Evolutionary conservation across 2,113 vertebrate genomes (phyloP).

Genomic region (Rousettus leschenaultii): DNA sequence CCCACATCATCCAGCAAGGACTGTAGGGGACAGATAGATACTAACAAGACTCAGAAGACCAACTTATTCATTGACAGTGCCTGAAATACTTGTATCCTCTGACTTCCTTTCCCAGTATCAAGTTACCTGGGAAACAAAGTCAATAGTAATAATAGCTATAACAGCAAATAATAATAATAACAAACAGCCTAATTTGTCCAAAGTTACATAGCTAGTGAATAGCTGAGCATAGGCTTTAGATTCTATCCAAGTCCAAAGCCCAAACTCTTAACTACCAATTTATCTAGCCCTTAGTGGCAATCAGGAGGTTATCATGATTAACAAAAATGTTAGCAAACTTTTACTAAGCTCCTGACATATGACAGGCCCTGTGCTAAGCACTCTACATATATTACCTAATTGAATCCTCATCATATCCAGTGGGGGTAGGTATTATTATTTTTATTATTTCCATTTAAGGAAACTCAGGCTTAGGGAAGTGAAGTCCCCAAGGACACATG

Average conservation of each 20-base stretch:
- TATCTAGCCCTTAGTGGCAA: background rate
- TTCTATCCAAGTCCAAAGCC: background rate
- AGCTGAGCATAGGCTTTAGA: background rate
- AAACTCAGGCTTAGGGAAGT: background rate
- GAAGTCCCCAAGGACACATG: background rate
- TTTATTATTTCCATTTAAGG: background rate
- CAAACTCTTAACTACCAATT: background rate
- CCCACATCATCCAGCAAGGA: background rate
- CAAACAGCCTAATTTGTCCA: background rate
- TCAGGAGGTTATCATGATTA: background rate
- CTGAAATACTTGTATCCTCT: background rate
- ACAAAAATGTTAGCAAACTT: background rate
- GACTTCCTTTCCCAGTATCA: constrained; percentile 5
- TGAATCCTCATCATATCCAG: background rate
- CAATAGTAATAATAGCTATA: background rate
- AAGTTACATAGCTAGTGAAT: background rate
- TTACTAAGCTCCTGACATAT: background rate
- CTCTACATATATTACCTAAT: background rate
- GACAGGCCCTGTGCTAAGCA: background rate
- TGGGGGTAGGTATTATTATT: background rate
- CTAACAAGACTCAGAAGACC: background rate
- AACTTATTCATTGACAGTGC: background rate
- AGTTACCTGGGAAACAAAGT: background rate
- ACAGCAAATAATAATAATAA: background rate
- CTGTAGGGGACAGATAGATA: background rate